A percentile compares a stretch with the other conserved stretches of the same genome.
Conservation (phyloP, 2,797 vertebrate genomes). For the Chelmon rostratus region DNA sequence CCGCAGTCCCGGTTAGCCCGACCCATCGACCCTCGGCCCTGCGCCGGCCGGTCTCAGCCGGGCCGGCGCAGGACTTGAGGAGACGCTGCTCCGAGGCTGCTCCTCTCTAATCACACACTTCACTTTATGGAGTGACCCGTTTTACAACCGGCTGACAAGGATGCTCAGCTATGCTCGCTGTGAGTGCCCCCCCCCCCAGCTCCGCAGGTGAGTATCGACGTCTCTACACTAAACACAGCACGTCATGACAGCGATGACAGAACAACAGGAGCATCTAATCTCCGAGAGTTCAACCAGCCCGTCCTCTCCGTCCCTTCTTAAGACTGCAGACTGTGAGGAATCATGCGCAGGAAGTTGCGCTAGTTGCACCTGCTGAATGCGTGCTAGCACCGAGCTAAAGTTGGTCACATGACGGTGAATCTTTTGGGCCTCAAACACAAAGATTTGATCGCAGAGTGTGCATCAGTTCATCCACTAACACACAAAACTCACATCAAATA, state of each 20-base stretch:
- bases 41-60: constrained; percentile 27
- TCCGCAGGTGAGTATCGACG: constrained; percentile 73
- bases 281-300: not conserved
- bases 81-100: constrained; percentile 11
- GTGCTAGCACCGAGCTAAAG: not conserved
- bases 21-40: constrained; percentile 9
- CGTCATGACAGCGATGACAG: constrained; percentile 20
- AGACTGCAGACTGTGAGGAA: not conserved
- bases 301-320: not conserved
- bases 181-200: constrained; percentile 62
- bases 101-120: constrained; percentile 69
- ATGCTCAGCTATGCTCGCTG: constrained; percentile 53
- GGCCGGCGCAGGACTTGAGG: constrained; percentile 5
- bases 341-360: not conserved
- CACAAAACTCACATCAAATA: no score
- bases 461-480: no score
- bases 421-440: not conserved
- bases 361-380: not conserved
- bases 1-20: not conserved
- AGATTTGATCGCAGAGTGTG: not conserved
- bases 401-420: not conserved
- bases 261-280: not conserved
- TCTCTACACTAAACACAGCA: constrained; percentile 54
- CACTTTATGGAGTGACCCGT: constrained; percentile 71
- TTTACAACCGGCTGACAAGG: constrained; percentile 60